Conservation (phyloP, 2,113 vertebrate genomes). For the Dryoscopus gambensis region DNA sequence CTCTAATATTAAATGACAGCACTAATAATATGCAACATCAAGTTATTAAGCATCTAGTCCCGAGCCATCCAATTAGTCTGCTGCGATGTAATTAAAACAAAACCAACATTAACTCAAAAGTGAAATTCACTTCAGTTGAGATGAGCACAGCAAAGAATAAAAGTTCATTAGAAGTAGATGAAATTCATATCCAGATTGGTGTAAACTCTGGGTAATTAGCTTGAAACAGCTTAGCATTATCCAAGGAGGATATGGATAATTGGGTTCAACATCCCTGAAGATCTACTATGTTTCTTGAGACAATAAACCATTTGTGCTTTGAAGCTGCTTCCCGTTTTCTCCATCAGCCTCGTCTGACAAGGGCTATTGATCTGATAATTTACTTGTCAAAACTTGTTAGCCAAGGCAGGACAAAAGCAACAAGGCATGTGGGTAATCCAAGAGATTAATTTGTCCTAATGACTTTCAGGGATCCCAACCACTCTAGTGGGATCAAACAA, state of each 20-base stretch:
- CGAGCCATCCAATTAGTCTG: constrained; percentile 48
- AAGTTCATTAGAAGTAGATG: constrained; percentile 54
- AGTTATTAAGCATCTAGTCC: constrained; percentile 58
- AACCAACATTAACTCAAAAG: constrained; percentile 46
- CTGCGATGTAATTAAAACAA: constrained; percentile 60
- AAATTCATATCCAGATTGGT: constrained; percentile 61
- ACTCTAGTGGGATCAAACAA: background rate
- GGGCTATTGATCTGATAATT: constrained; percentile 64
- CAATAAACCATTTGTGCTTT: constrained; percentile 54
- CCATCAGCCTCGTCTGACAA: constrained; percentile 40
- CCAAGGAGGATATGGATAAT: constrained; percentile 66
- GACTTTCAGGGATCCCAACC: constrained; percentile 24
- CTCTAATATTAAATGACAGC: constrained; percentile 47
- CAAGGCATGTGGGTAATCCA: constrained; percentile 46
- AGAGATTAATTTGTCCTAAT: constrained; percentile 41
- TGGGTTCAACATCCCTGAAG: constrained; percentile 65
- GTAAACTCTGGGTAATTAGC: constrained; percentile 65
- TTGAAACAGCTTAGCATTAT: constrained; percentile 60
- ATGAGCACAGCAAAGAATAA: constrained; percentile 28
- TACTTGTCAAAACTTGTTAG: constrained; percentile 68
- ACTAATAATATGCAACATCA: constrained; percentile 45
- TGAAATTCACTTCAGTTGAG: constrained; percentile 14
- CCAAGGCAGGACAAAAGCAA: constrained; percentile 48
- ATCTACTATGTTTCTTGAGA: constrained; percentile 52
- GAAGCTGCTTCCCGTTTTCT: constrained; percentile 25